Evolutionary conservation across 2,888 invertebrate genomes (phyloP).

Genomic region (Synanthedon tipuliformis): DNA sequence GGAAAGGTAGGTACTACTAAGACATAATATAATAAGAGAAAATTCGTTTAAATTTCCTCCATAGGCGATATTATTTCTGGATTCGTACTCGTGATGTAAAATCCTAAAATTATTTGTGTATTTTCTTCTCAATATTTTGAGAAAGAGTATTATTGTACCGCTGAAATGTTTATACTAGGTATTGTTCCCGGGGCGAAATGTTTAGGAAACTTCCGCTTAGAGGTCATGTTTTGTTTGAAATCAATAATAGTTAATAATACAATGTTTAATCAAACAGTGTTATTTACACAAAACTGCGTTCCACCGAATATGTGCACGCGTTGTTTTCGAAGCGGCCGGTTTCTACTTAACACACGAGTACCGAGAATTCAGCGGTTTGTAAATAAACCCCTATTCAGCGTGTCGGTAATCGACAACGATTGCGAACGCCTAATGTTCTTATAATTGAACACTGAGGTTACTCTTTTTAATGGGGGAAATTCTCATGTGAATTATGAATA

Average conservation of each 20-base stretch:
- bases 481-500: no score
- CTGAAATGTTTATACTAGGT: no score
- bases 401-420: background rate
- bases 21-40: no score
- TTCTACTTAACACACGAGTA: slow-evolving; percentile 26
- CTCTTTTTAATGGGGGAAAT: no score
- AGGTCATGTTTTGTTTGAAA: background rate
- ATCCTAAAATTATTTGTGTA: no score
- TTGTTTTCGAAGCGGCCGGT: slow-evolving; percentile 47
- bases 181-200: background rate
- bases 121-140: no score
- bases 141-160: no score
- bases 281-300: slow-evolving; percentile 15
- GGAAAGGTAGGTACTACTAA: no score
- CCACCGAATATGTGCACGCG: slow-evolving; percentile 27
- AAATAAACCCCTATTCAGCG: slow-evolving; percentile 18
- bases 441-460: background rate
- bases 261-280: no score
- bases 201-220: background rate
- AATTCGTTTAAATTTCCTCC: no score
- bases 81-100: no score
- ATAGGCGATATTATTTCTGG: no score
- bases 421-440: background rate
- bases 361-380: slow-evolving; percentile 21
- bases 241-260: background rate